Evolutionary conservation across 2,797 vertebrate genomes (phyloP).

Genomic region (Girardinus metallicus): DNA sequence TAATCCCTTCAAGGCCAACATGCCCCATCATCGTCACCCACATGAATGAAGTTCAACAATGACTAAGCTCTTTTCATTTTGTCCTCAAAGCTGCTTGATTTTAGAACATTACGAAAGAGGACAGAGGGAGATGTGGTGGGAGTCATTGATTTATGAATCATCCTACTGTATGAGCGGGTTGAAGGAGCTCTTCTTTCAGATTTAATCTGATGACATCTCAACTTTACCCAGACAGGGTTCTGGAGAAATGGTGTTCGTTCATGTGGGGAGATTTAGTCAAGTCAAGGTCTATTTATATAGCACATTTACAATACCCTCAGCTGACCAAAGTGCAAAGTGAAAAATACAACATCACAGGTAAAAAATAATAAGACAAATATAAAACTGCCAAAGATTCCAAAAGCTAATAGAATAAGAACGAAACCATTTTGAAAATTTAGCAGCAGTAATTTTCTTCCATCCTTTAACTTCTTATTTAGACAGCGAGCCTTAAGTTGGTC

Average conservation of each 20-base stretch:
- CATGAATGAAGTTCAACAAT: slow-evolving; percentile 70
- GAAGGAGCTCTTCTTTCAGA: slow-evolving; percentile 38
- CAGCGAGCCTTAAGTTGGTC: background rate
- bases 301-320: too few species aligned
- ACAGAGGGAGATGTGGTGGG: slow-evolving; percentile 43
- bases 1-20: slow-evolving; percentile 69
- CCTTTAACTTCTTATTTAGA: background rate
- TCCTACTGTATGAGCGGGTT: slow-evolving; percentile 42
- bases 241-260: background rate
- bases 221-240: slow-evolving; percentile 24
- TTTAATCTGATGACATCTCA: slow-evolving; percentile 49
- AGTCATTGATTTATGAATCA: slow-evolving; percentile 61
- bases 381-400: too few species aligned
- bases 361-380: too few species aligned
- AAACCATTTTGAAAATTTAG: too few species aligned
- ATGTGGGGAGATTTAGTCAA: background rate
- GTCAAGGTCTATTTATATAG: too few species aligned
- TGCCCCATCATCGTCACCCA: slow-evolving; percentile 56
- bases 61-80: slow-evolving; percentile 69
- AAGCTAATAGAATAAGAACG: too few species aligned
- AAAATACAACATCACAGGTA: too few species aligned
- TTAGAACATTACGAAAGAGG: slow-evolving; percentile 51
- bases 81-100: slow-evolving; percentile 63
- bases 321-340: too few species aligned
- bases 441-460: too few species aligned